Evolutionary conservation across 1,140 invertebrate genomes (phyloP), one percentile per base, ranked within the genome.

Genomic region (Brachionus calyciflorus): DNA sequence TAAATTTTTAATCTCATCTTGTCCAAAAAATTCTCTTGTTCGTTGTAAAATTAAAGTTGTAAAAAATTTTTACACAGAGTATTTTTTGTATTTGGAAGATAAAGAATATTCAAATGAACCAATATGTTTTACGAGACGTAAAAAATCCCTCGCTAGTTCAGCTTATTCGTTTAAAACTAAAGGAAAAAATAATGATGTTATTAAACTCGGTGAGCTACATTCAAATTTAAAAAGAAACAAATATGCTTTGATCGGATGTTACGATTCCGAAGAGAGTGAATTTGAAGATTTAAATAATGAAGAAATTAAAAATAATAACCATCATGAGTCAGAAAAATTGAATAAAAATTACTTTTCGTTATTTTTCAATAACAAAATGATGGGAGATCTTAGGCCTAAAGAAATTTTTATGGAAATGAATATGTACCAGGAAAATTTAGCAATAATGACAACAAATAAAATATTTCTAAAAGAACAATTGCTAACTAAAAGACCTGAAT

Each of bases 281-380:
- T 17, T 37, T 40, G 57, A 63, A 12, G 17, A 63, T 63, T 63
- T 30, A 30, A 37, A 33, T 37, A 30, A 63, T 6, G 57, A 63
- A 63, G 57, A 63, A 40, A 33, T 37, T 10, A 40, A 28, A 19
- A 17, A 9, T 7, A 3, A 63, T 1, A n/a, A 63, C 12, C 14
- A 10, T 3, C 7, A n/a, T 28, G 53, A 55, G 9, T 9, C 57
- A 17, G 3, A 17, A 63, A 37, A 63, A 40, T 21, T 12, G 17
- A 28, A 33, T 63, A 63, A 63, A 63, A 63, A 70, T 28, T 51
- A 70, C 33, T 70, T 70, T 70, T 21, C 44, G n/a, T 28, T 70
- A 24, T 30, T 24, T 30, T 70, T 33, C 21, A 10, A 12, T 12
- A 70, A 70, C 68, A 70, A 51, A 28, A 46, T 70, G 17, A 48